Base-by-base conservation (phyloP, 2,113 vertebrate genomes). In the Athene cunicularia region DNA sequence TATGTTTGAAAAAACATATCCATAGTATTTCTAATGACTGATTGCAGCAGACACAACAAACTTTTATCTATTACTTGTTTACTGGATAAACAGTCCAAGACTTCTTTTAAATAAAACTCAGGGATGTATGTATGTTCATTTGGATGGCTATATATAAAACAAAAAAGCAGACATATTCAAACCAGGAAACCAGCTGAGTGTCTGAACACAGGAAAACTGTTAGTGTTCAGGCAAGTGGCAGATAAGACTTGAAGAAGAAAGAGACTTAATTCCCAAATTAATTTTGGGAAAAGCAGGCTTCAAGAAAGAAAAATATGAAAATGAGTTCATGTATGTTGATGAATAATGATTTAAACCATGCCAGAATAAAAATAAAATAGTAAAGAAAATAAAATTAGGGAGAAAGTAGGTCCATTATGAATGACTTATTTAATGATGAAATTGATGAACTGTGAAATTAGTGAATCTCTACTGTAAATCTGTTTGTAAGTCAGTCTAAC, bases 401-500 rank as follows among this genome's bases (percentile, higher is more conserved):
- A 96, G 93, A 96, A 96, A 88, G 92, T 47, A 96, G 93, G 93
- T 93, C 90, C 93, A 76, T 80, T 93, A 64, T 76, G 67, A 94
- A 81, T 89, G 39, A 79, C 39, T 96, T 89, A 82, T 82, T 88
- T 89, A 75, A 87, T 45, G 37, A 84, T 92, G 33, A 62, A 90
- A 59, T 43, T 2, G 1, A 79, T 77, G 30, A 95, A 53, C 30
- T 33, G 7, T 33, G 59, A 68, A 67, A 62, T 70, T 59, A 83
- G 47, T 50, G 80, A 55, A 47, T n/a, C 76, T 13, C 17, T 50
- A 41, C 60, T 85, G 87, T 55, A 86, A 90, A 70, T 73, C 15
- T 88, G 21, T 86, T 66, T 77, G 14, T 75, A 91, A 90, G 24
- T 55, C 74, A 86, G 12, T 64, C 28, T 43, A 84, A 85, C 19